Percentiles rank a stretch among this genome's conserved stretches.
Evolutionary conservation across 2,888 invertebrate genomes (phyloP).

Genomic region (Muscina levida): DNA sequence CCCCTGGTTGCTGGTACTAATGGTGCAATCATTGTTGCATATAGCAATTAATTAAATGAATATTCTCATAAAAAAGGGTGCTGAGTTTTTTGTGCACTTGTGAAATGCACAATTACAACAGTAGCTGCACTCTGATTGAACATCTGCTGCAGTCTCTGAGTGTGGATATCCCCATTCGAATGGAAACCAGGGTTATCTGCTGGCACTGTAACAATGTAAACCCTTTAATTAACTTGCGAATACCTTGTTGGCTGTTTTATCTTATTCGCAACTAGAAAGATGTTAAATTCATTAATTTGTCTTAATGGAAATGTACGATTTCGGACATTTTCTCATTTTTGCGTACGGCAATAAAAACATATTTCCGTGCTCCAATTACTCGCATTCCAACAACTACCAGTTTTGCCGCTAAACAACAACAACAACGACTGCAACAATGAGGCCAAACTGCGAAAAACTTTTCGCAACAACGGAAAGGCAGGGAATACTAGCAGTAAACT

Average conservation of each 20-base stretch:
- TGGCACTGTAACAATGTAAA: neutral
- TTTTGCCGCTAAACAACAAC: conserved; percentile 56
- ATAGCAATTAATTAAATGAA: conserved; percentile 62
- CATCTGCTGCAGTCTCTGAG: conserved; percentile 3
- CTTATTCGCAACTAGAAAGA: conserved; percentile 5
- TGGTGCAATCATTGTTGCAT: conserved; percentile 60
- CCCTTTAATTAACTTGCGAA: conserved; percentile 1
- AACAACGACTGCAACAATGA: conserved; percentile 41
- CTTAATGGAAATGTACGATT: conserved; percentile 50
- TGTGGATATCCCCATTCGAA: conserved; percentile 8
- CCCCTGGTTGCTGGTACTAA: conserved; percentile 28
- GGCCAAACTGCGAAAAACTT: conserved; percentile 40
- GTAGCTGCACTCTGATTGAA: conserved; percentile 24
- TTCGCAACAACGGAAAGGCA: neutral
- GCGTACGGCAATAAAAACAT: conserved; percentile 57
- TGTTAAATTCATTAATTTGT: conserved; percentile 51
- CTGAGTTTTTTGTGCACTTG: neutral
- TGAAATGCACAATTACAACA: too few relatives aligned
- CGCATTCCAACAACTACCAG: conserved; percentile 43
- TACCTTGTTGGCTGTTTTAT: neutral
- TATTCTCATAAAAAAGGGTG: conserved; percentile 28
- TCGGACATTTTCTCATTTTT: conserved; percentile 9
- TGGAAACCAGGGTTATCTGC: conserved; percentile 4
- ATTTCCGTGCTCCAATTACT: conserved; percentile 62
- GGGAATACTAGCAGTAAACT: conserved; percentile 31